Conservation (phyloP, 2,113 vertebrate species). For the Mastomys coucha region DNA sequence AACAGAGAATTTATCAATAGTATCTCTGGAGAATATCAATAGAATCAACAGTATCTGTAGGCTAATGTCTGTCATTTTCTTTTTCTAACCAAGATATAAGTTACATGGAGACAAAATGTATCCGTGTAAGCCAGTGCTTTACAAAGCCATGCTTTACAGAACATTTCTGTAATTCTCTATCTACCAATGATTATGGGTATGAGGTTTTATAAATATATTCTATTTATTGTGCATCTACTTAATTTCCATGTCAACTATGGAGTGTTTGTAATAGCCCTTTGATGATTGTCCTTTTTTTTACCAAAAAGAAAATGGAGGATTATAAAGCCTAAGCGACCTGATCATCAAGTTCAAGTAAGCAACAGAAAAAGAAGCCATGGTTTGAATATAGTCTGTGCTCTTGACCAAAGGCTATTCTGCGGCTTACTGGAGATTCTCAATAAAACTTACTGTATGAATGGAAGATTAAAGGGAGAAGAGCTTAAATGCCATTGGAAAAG, state of each 20-base stretch:
- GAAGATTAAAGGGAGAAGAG: not conserved
- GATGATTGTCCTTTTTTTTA: not conserved
- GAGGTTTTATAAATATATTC: not conserved
- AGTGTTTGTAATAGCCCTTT: not conserved
- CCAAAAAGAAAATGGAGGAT: not conserved
- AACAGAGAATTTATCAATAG: not conserved
- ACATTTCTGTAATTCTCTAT: not conserved
- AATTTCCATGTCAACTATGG: not conserved
- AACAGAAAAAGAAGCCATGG: not conserved
- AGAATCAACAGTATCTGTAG: not conserved
- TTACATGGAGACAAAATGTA: not conserved
- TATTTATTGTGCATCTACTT: not conserved
- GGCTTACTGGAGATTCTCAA: not conserved
- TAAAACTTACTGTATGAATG: not conserved
- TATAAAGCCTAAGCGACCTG: not conserved
- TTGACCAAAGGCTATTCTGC: not conserved
- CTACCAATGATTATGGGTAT: not conserved
- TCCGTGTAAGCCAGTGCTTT: not conserved
- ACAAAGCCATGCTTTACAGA: not conserved
- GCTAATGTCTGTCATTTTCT: not conserved
- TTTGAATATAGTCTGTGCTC: not conserved
- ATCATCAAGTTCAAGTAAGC: not conserved
- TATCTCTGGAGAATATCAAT: not conserved
- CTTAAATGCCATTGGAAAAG: not conserved
- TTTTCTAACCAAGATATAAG: not conserved